Base-by-base conservation (phyloP, 1,140 invertebrate genomes). In the Drosophila saltans region DNA sequence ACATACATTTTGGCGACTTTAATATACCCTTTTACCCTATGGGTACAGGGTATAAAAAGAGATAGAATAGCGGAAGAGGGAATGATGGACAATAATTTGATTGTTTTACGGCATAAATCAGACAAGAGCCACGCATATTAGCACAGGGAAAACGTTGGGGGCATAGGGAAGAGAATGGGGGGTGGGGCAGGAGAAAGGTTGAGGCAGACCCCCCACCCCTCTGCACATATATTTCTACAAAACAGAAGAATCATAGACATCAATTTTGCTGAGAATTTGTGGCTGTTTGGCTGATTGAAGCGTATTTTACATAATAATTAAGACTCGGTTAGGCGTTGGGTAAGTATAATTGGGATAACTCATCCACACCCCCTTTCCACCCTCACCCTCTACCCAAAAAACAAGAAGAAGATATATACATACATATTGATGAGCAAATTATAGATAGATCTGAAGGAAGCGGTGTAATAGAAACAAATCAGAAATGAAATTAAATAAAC, bases 91-190 rank as follows among this genome's bases (percentile, higher is more conserved):
- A 79, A 88, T 86, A 88, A 88, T 86, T 86, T 88, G 79, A 86
- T 88, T 88, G 79, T 72, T 85, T 81, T 72, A 69, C 66, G 78
- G 71, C 78, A 78, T 79, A 82, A 88, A 86, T 86, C 75, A 79
- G 75, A 78, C 75, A 68, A 78, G 64, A 72, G 64, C 69, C 75
- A 76, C 69, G 83, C 83, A 79, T 72, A 81, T 66, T 67, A 74
- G 65, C 76, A 68, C 59, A 63, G 36, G 40, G 6, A 5, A 36
- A 36, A 39, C 8, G 45, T 24, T 48, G 45, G 8, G 45, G 21
- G 1, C 3, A 6, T 36, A 7, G 6, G 6, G 33, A 7, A 30
- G 28, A 4, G 28, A 4, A 30, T 2, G 28, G 28, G 33, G 33
- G 33, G 6, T 36, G 33, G 33, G 6, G 6, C 1, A 7, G 33